phyloP scores from a whole-genome alignment of 2,113 vertebrate genomes.

The Talpa occidentalis region DNA sequence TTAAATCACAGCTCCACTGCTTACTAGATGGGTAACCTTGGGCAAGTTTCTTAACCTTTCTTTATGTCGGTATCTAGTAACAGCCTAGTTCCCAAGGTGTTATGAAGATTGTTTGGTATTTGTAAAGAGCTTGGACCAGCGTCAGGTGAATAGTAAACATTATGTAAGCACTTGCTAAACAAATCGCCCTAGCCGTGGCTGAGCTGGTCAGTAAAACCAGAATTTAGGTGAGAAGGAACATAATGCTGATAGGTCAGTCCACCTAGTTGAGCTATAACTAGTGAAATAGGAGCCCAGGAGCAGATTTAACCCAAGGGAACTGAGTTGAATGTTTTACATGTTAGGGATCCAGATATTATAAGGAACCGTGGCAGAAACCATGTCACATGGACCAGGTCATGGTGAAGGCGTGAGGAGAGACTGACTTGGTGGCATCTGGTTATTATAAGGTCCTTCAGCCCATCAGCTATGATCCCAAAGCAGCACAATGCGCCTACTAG shows the following conservation, averaged over 20 bases:
- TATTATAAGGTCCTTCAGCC: background rate
- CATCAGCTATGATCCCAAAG: background rate
- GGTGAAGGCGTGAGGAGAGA: background rate
- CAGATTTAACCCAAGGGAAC: background rate
- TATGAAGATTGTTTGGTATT: background rate
- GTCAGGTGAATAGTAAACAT: background rate
- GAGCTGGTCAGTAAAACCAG: background rate
- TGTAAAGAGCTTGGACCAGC: background rate
- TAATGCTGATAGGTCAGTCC: background rate
- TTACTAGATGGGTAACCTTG: background rate
- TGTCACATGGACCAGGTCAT: background rate
- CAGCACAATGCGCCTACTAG: fast-evolving
- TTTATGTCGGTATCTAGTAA: background rate
- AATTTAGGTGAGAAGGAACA: background rate
- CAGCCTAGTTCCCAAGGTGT: background rate
- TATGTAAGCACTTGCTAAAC: background rate
- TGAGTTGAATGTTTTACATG: background rate
- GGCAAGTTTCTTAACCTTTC: background rate
- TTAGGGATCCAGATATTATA: background rate
- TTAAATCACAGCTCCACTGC: background rate
- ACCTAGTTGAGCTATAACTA: too few species aligned
- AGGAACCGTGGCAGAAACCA: background rate
- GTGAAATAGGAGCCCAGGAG: background rate
- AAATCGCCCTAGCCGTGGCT: background rate
- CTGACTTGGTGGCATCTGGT: background rate